phyloP scores from a whole-genome alignment of 37 sponge, comb jelly and placozoan genomes.

The Mnemiopsis leidyi region DNA sequence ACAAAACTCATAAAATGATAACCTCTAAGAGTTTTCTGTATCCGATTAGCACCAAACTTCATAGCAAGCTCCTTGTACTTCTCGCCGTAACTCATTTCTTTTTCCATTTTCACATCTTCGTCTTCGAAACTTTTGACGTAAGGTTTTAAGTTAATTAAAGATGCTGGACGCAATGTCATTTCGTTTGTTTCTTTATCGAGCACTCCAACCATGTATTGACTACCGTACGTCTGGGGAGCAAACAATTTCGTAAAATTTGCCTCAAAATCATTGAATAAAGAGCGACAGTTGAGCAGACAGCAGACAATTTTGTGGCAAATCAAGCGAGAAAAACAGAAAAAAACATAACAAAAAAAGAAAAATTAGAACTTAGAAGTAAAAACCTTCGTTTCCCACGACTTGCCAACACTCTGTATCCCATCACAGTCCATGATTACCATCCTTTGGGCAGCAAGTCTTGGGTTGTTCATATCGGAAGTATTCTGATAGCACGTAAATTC shows the following conservation, averaged over 20 bases:
- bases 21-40: constrained; percentile 30
- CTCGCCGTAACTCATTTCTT: neutral
- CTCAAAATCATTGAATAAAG: no score
- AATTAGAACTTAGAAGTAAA: no score
- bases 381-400: constrained; percentile 60
- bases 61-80: constrained; percentile 26
- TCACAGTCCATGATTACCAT: constrained; percentile 55
- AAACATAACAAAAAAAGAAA: no score
- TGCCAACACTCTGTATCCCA: constrained; percentile 44
- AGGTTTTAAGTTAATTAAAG: constrained; percentile 13
- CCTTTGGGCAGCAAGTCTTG: constrained; percentile 45
- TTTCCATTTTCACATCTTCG: neutral
- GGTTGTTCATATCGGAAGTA: constrained; percentile 37
- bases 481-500: constrained; percentile 43
- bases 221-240: constrained; percentile 7
- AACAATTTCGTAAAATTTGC: no score
- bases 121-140: constrained; percentile 42
- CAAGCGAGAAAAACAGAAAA: no score
- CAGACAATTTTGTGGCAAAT: no score
- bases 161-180: neutral
- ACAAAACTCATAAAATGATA: neutral
- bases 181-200: constrained; percentile 15
- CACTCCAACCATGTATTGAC: constrained; percentile 34
- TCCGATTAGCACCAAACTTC: constrained; percentile 38
- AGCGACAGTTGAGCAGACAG: no score